A percentile compares a stretch with the other conserved stretches of the same genome.
Conservation (phyloP, 2,797 vertebrate species). For the Craterocephalus amniculus region DNA sequence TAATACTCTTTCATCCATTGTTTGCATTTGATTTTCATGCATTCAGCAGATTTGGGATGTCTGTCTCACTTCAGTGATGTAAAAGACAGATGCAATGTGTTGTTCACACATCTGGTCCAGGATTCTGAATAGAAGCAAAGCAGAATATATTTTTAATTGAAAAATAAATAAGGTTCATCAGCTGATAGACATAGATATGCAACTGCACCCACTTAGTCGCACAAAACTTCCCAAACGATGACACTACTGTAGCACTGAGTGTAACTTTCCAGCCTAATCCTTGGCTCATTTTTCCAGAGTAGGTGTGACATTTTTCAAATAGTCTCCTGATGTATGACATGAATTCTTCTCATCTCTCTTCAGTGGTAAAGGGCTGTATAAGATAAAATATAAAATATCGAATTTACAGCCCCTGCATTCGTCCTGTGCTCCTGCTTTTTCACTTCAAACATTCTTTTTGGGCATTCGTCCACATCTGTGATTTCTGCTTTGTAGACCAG, state of each 20-base stretch:
- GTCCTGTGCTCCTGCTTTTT: background rate
- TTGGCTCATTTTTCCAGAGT: background rate
- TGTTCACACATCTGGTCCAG: too few species aligned
- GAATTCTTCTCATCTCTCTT: background rate
- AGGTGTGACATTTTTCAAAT: conserved; percentile 7
- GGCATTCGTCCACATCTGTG: background rate
- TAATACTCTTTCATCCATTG: too few species aligned
- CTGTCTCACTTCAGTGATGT: too few species aligned
- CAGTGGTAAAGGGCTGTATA: background rate
- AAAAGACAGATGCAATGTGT: too few species aligned
- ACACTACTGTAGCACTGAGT: background rate
- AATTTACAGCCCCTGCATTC: background rate
- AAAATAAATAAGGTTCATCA: conserved; percentile 9
- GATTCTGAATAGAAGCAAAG: conserved; percentile 14
- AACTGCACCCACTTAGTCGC: background rate
- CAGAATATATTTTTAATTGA: background rate
- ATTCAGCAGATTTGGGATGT: too few species aligned
- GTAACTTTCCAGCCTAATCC: background rate
- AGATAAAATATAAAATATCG: too few species aligned
- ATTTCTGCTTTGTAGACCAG: background rate
- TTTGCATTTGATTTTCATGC: too few species aligned
- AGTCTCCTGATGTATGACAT: background rate
- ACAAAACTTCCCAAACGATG: background rate
- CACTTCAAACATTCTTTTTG: background rate
- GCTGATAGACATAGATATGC: background rate